These are phyloP conservation scores for Philaenus spumarius DNA, from an alignment of 1,140 invertebrate genomes.

Conservation along the genomic window DNA sequence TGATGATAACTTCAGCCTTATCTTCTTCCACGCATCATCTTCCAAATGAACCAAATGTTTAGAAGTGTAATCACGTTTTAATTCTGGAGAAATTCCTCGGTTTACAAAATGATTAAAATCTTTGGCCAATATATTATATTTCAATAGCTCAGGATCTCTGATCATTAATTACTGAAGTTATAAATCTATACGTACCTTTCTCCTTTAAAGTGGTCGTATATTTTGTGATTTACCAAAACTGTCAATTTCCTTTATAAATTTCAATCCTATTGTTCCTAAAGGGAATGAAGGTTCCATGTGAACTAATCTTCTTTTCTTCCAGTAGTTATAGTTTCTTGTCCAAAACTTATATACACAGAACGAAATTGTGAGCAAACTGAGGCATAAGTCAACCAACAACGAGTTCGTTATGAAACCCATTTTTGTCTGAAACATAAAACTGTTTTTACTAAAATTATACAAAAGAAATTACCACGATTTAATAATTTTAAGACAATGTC, in stretches of 20 bases:
- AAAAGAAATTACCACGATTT: too few relatives aligned
- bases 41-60: slow-evolving; percentile 44
- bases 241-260: neutral
- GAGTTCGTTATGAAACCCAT: too few relatives aligned
- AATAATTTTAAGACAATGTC: too few relatives aligned
- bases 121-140: slow-evolving; percentile 43
- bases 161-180: neutral
- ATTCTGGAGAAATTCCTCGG: slow-evolving; percentile 40
- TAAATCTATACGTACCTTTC: neutral
- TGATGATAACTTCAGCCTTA: slow-evolving; percentile 50
- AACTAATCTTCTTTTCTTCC: neutral
- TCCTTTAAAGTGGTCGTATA: neutral
- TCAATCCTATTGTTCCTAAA: neutral
- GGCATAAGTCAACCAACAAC: too few relatives aligned
- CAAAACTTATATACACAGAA: too few relatives aligned
- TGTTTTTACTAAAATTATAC: too few relatives aligned
- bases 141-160: slow-evolving; percentile 39
- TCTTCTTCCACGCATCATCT: slow-evolving; percentile 48
- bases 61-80: slow-evolving; percentile 43
- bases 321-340: slow-evolving; percentile 2
- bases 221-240: neutral
- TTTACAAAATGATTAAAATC: slow-evolving; percentile 48
- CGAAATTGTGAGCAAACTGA: too few relatives aligned
- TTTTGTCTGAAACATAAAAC: too few relatives aligned
- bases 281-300: neutral